These are phyloP conservation scores for Pachypsylla venusta DNA, from an alignment of 1,140 invertebrate genomes.

Conservation along the genomic window DNA sequence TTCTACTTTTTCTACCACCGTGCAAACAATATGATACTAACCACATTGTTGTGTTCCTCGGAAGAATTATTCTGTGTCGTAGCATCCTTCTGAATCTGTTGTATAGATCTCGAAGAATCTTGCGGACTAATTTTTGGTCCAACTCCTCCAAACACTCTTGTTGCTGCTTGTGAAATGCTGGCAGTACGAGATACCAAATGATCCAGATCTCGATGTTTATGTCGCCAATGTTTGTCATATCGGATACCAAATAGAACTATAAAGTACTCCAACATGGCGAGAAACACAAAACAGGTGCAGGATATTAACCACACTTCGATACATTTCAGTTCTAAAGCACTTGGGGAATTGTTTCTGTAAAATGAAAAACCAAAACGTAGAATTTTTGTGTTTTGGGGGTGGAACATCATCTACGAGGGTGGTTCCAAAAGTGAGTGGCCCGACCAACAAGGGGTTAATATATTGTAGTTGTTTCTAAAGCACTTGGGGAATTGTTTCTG, in stretches of 20 bases:
- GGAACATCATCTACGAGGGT: too few relatives aligned
- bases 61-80: background rate
- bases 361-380: background rate
- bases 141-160: background rate
- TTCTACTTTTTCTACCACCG: too few relatives aligned
- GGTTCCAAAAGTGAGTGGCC: too few relatives aligned
- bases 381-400: too few relatives aligned
- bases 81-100: background rate
- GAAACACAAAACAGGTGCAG: slow-evolving; percentile 55
- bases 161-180: slow-evolving; percentile 5
- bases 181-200: background rate
- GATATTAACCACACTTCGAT: slow-evolving; percentile 56
- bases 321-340: slow-evolving; percentile 46
- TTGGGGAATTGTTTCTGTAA: slow-evolving; percentile 42
- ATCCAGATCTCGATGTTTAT: slow-evolving; percentile 34
- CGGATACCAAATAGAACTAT: slow-evolving; percentile 45
- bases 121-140: background rate
- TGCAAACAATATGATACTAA: too few relatives aligned
- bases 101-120: background rate
- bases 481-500: slow-evolving; percentile 44
- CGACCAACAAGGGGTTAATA: too few relatives aligned
- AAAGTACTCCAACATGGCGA: slow-evolving; percentile 54
- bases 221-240: slow-evolving; percentile 42
- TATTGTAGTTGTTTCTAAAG: too few relatives aligned
- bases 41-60: slow-evolving; percentile 1